These are phyloP conservation scores for Merluccius polli DNA, from an alignment of 2,797 vertebrate genomes.

Conservation along the genomic window DNA sequence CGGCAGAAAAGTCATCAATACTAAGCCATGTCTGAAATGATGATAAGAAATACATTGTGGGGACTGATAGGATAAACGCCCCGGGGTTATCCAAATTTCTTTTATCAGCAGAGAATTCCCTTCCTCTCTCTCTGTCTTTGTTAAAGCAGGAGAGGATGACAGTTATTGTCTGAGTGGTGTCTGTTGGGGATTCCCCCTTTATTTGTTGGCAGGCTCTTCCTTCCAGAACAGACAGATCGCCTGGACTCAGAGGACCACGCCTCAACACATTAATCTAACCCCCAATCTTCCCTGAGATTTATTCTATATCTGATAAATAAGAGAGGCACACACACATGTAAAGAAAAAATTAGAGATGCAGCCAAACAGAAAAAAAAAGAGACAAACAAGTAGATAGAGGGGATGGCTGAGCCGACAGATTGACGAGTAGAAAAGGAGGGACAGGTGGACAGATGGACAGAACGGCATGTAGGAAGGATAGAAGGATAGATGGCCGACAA, in stretches of 20 bases:
- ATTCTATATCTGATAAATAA: slow-evolving; percentile 22
- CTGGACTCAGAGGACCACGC: slow-evolving; percentile 25
- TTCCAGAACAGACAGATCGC: slow-evolving; percentile 26
- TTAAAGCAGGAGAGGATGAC: slow-evolving; percentile 25
- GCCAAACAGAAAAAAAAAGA: neutral
- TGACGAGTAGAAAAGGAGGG: too few relatives aligned
- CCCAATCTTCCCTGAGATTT: slow-evolving; percentile 25
- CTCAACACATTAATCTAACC: slow-evolving; percentile 37
- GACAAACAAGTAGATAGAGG: neutral
- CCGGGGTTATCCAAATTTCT: neutral
- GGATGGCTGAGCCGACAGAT: too few relatives aligned
- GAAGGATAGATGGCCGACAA: neutral
- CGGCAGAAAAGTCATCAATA: neutral
- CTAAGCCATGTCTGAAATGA: neutral
- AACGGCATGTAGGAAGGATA: neutral
- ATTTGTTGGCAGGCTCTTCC: slow-evolving; percentile 28
- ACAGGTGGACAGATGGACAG: neutral
- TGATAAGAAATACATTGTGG: neutral
- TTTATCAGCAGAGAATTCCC: slow-evolving; percentile 19
- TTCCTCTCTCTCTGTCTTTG: slow-evolving; percentile 37
- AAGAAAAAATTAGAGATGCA: neutral
- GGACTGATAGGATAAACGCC: neutral
- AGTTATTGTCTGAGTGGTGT: slow-evolving; percentile 38
- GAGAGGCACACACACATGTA: neutral
- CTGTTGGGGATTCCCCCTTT: slow-evolving; percentile 45